Evolutionary conservation across 2,797 vertebrate genomes (phyloP), one percentile per base, ranked within the genome.

Genomic region (Calcarius lapponicus): DNA sequence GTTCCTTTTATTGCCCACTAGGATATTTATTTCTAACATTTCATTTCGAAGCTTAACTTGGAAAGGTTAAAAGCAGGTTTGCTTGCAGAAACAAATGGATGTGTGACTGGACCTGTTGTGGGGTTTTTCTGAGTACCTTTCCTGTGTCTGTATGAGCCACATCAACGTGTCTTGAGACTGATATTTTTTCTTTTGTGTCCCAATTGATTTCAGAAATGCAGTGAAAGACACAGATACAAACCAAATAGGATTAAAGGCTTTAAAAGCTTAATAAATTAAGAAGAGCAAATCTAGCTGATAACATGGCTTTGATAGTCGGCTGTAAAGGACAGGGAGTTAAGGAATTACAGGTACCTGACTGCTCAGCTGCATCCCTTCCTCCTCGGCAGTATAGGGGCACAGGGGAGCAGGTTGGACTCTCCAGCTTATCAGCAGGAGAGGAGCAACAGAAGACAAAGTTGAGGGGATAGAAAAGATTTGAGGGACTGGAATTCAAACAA

Each of bases 191-290:
- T 78, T 88, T 61, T 31, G 28, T 57, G 67, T 58, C 76, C 78
- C 60, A 51, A 3, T 2, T 65, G 88, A 71, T 80, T 76, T 61
- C 48, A 93, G 79, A 69, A 90, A 92, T 32, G 32, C 88, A 56
- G 58, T 21, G 50, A 80, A 71, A 86, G 69, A 94, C 69, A 50
- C 18, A 61, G 81, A 54, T 70, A 42, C 51, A 70, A 83, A 75
- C 32, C 57, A 74, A 94, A 91, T 71, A 82, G 74, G 88, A 94
- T 94, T 95, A 96, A 87, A 81, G 62, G 71, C 42, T 94, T 96
- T 89, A 51, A 89, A 83, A 88, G 86, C 70, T 87, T 86, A 90
- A 73, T 88, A 94, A 93, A 90, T 73, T 65, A 84, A 82, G 88
- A 91, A 60, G 70, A 71, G 48, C 54, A 90, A 92, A 94, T 71